Evolutionary conservation across 2,113 vertebrate species (phyloP).

Genomic region (Otolemur garnettii): DNA sequence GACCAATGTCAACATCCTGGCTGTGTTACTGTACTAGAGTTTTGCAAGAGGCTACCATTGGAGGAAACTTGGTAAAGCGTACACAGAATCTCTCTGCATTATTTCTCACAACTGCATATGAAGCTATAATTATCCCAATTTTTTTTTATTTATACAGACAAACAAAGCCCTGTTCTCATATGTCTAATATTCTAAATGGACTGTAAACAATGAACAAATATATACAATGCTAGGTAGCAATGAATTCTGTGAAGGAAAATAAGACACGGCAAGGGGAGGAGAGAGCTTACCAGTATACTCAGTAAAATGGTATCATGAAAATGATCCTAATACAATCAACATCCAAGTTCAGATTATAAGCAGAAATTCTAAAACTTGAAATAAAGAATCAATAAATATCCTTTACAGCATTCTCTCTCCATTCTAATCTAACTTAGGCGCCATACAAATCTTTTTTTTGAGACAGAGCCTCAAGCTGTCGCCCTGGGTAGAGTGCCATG

Average conservation of each 20-base stretch:
- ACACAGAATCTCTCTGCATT: background rate
- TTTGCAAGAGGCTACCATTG: background rate
- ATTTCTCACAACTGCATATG: background rate
- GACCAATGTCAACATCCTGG: background rate
- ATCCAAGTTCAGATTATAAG: background rate
- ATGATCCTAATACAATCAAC: background rate
- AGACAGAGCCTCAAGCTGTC: too few relatives aligned
- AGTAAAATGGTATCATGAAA: conserved; percentile 19
- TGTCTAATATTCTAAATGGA: background rate
- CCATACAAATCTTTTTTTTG: background rate
- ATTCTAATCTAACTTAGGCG: background rate
- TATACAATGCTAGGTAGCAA: background rate
- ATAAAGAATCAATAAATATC: conserved; percentile 40
- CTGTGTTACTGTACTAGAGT: background rate
- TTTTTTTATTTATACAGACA: background rate
- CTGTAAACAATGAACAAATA: conserved; percentile 41
- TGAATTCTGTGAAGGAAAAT: background rate
- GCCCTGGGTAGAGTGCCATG: too few relatives aligned
- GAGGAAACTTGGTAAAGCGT: background rate
- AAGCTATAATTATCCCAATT: background rate
- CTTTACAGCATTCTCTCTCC: background rate
- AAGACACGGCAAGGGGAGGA: background rate
- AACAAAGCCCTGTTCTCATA: background rate
- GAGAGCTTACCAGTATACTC: background rate
- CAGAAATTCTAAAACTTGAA: conserved; percentile 57